Evolutionary conservation across 2,888 invertebrate genomes (phyloP), one percentile per base, ranked within the genome.

Genomic region (Campaea margaritaria): DNA sequence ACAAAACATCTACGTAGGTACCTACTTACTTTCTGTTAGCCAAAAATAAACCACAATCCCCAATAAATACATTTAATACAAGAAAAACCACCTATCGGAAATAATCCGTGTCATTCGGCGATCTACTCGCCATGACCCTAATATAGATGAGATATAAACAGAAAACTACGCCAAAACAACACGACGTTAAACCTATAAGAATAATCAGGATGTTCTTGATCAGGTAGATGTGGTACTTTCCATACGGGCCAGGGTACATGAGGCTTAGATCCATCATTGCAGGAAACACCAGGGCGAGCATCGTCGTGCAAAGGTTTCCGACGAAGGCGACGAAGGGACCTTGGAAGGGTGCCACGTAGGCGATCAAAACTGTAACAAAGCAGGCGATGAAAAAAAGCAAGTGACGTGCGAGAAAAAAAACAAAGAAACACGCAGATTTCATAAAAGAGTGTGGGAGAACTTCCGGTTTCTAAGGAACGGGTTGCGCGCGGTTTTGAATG

Each of bases 251-350:
- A 0, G 87, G 87, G 50, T 88, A 87, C 56, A 76, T 69, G 5
- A 89, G 68, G 47, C 85, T 70, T 0, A 87, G 27, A 36, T 89
- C 86, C 87, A 89, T 89, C 36, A 84, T 48, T 0, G 86, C 83
- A 0, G 89, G 89, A 52, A 85, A 89, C 0, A 88, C 81, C 0
- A 89, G 56, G 0, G 82, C 75, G 4, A 87, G 65, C 53, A 84
- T 59, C 0, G 82, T 76, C 0, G 86, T 86, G 62, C 86, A 87
- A 0, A 87, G 65, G 55, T 81, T 85, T 0, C 88, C 88, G 10
- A 85, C 83, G 50, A 88, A 85, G 0, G 87, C 83, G 0, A 89
- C 81, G 55, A 88, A 78, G 0, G 87, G 82, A 0, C 77, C 85
- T 83, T 88, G 89, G 43, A 82, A 82, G 2, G 87, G 86, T 8